These are phyloP conservation scores for Uloborus diversus DNA, from an alignment of 1,140 invertebrate species.

Conservation along the genomic window DNA sequence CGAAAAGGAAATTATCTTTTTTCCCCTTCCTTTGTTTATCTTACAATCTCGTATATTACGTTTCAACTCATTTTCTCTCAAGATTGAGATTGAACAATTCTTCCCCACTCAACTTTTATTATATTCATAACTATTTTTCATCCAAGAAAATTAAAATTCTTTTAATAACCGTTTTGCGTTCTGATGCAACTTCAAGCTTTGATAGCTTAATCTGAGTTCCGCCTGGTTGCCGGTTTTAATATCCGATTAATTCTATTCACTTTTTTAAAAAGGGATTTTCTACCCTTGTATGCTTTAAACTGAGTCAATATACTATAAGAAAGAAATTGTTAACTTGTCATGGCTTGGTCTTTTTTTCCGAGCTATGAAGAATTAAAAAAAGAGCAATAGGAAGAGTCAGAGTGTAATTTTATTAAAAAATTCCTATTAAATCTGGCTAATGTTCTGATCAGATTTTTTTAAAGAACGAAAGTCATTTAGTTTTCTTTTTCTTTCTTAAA, in stretches of 20 bases:
- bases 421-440: too few relatives aligned
- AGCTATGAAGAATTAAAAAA: too few relatives aligned
- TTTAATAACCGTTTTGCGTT: conserved; percentile 13
- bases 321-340: too few relatives aligned
- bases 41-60: conserved; percentile 3
- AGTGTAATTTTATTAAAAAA: too few relatives aligned
- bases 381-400: too few relatives aligned
- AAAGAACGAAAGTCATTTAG: too few relatives aligned
- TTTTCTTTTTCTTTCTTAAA: too few relatives aligned
- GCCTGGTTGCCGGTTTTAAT: conserved; percentile 23
- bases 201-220: conserved; percentile 6
- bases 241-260: conserved; percentile 36
- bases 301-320: conserved; percentile 15
- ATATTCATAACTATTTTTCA: conserved; percentile 2
- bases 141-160: conserved; percentile 48
- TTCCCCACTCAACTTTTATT: background rate
- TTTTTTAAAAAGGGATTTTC: background rate
- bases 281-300: background rate
- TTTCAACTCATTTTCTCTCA: conserved; percentile 11
- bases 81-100: conserved; percentile 4
- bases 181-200: background rate
- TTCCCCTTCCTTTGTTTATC: conserved; percentile 27
- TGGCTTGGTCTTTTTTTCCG: too few relatives aligned
- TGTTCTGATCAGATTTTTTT: too few relatives aligned
- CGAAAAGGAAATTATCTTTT: conserved; percentile 42